Conservation (phyloP, 2,113 vertebrate genomes). For the Sterna hirundo region DNA sequence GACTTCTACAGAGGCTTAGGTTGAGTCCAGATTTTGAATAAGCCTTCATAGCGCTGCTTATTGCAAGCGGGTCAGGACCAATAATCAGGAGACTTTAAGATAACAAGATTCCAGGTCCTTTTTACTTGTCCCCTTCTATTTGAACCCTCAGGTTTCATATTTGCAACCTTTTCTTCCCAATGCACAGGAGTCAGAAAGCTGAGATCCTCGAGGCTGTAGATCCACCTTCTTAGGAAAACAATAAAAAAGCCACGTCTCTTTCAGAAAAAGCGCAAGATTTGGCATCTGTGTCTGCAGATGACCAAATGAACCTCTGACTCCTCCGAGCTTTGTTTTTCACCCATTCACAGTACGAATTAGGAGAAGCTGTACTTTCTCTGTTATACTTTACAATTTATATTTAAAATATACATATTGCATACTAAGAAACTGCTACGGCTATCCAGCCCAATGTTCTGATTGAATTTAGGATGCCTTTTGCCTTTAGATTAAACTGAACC, state of each 20-base stretch:
- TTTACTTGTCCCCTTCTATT: not conserved
- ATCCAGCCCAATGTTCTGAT: not conserved
- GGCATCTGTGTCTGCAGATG: not conserved
- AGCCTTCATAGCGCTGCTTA: not conserved
- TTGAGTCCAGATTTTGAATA: not conserved
- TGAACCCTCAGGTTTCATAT: not conserved
- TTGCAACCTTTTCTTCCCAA: not conserved
- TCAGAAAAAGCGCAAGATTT: not conserved
- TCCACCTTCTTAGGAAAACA: not conserved
- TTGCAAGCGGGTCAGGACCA: not conserved
- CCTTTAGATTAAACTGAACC: not conserved
- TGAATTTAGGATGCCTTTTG: not conserved
- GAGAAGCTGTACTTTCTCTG: not conserved
- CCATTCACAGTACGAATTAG: not conserved
- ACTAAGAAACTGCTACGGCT: not conserved
- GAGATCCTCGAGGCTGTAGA: not conserved
- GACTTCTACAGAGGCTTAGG: not conserved
- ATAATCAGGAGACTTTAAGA: not conserved
- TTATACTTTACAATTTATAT: not conserved
- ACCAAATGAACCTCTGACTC: not conserved
- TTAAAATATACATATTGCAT: not conserved
- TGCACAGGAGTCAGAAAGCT: not conserved
- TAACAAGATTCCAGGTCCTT: not conserved
- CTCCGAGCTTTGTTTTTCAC: not conserved
- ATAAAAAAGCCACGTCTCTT: rapidly evolving